Conservation (phyloP, 2,797 vertebrate genomes). For the Naso thynnoides region DNA sequence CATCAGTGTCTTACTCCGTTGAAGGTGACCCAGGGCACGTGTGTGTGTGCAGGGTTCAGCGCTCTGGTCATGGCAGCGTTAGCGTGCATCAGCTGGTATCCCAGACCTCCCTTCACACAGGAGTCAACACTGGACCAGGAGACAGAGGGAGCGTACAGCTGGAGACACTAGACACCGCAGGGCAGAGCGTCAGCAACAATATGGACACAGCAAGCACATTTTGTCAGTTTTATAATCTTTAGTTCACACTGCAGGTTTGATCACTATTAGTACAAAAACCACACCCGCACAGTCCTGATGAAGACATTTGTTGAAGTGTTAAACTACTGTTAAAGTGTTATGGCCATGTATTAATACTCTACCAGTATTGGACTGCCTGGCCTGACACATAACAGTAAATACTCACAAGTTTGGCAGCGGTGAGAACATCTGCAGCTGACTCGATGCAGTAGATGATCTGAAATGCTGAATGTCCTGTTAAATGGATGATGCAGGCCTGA, state of each 20-base stretch:
- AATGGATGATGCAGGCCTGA: conserved; percentile 87
- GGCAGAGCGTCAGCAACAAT: background rate
- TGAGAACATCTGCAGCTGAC: conserved; percentile 72
- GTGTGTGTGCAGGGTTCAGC: conserved; percentile 84
- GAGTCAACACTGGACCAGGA: conserved; percentile 72
- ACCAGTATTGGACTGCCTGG: too few relatives aligned
- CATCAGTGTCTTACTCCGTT: conserved; percentile 84
- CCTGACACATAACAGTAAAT: background rate
- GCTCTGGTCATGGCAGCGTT: conserved; percentile 85
- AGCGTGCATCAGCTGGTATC: conserved; percentile 85
- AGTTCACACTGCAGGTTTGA: too few relatives aligned
- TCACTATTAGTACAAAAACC: too few relatives aligned
- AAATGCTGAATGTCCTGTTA: conserved; percentile 69
- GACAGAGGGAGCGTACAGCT: conserved; percentile 79
- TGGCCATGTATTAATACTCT: too few relatives aligned
- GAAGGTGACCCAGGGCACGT: conserved; percentile 92
- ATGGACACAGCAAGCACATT: background rate
- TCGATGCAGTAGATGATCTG: conserved; percentile 89
- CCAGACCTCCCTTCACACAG: conserved; percentile 83
- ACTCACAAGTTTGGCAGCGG: conserved; percentile 78
- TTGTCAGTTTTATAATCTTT: too few relatives aligned
- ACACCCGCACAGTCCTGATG: too few relatives aligned
- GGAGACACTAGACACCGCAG: conserved; percentile 85
- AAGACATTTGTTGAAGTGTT: too few relatives aligned
- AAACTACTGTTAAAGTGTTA: too few relatives aligned